Base-by-base conservation (phyloP, 2,113 vertebrate species). In the Uria lomvia region DNA sequence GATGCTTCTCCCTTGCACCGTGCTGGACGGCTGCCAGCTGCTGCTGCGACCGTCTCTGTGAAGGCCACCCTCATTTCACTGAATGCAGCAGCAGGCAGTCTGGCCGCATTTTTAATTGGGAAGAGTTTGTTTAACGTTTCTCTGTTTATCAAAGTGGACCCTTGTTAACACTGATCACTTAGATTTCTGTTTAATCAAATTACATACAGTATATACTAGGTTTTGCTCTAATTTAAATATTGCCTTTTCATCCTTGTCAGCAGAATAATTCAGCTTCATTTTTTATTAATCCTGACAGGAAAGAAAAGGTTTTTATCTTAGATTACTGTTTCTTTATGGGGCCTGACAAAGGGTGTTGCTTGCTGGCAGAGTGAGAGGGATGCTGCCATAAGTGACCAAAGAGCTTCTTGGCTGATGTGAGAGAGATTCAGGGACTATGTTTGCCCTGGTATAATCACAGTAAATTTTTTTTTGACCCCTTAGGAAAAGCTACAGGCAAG, bases 131-230 rank as follows among this genome's bases (percentile, higher is more conserved):
- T 95, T 86, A 92, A 87, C 5, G 3, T 81, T 79, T 24, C 85
- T 87, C 66, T 93, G 82, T 94, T 97, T 79, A 95, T 96, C 96
- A 95, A 93, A 97, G 91, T 75, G 90, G 90, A 87, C 92, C 82
- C 93, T 95, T 94, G 88, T 96, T 97, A 95, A 90, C 87, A 86
- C 71, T 58, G 89, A 94, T 95, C 42, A 8, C 93, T 97, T 86
- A 91, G 82, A 78, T 93, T 94, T 81, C 63, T 88, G 45, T 95
- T 96, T 97, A 95, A 96, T 97, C 96, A 95, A 94, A 88, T 90
- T 82, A 75, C 49, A 42, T 67, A 60, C 59, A 68, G 20, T 34
- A 20, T 77, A n/a, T 70, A 52, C 36, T 23, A 59, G 36, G 67
- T 68, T 92, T 88, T 75, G 86, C 72, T 96, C 75, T 96, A 77